Conservation (phyloP, 2,888 invertebrate genomes). For the Nipponacmea schrenckii region DNA sequence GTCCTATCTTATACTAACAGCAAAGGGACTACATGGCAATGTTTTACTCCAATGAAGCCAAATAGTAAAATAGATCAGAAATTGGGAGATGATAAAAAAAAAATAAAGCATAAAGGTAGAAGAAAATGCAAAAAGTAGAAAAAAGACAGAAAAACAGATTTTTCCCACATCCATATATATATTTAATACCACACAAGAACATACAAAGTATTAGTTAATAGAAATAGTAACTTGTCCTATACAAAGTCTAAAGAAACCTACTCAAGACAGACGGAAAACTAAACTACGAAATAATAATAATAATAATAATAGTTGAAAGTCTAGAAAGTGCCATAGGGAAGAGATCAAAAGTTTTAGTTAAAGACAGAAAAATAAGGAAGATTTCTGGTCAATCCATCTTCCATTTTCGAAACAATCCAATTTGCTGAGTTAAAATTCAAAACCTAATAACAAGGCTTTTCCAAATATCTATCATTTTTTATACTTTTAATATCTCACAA, state of each 20-base stretch:
- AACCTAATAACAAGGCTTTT: too few relatives aligned
- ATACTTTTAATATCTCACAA: too few relatives aligned
- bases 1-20: too few relatives aligned
- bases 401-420: too few relatives aligned
- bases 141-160: conserved; percentile 29
- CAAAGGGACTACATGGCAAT: too few relatives aligned
- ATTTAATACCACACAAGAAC: conserved; percentile 18
- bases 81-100: conserved; percentile 10
- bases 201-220: conserved; percentile 23
- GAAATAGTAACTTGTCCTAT: conserved; percentile 13
- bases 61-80: neutral
- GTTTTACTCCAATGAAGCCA: too few relatives aligned
- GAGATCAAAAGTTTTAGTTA: neutral
- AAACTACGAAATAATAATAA: neutral
- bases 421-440: too few relatives aligned
- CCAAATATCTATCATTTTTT: too few relatives aligned
- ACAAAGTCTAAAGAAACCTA: neutral
- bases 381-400: too few relatives aligned
- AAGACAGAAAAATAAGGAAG: too few relatives aligned
- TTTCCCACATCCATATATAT: conserved; percentile 39
- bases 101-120: conserved; percentile 15
- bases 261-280: neutral
- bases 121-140: conserved; percentile 24
- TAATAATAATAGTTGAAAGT: conserved; percentile 1
- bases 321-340: conserved; percentile 8